A percentile compares a stretch with the other conserved stretches of the same genome.
phyloP scores from a whole-genome alignment of 2,113 vertebrate genomes.

The Tonatia bakeri region DNA sequence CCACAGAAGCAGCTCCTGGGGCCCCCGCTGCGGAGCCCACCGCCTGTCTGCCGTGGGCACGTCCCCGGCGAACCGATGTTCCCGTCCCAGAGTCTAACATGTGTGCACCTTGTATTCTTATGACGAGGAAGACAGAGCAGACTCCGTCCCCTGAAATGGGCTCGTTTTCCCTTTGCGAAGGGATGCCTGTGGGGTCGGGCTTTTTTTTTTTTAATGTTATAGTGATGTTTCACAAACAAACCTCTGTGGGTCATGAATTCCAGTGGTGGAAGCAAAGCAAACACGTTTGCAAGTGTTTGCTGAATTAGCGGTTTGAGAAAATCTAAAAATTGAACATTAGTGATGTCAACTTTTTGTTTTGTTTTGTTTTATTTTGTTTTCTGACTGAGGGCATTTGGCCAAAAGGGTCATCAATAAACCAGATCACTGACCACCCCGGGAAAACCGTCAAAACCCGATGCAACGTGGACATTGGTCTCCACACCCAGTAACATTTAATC shows the following conservation, averaged over 20 bases:
- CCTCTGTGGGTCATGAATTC: background rate
- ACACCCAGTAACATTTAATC: too few relatives aligned
- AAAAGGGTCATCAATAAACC: background rate
- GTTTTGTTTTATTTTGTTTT: background rate
- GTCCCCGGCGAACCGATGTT: background rate
- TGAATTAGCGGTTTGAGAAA: background rate
- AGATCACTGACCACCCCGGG: background rate
- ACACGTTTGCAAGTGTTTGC: background rate
- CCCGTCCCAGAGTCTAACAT: background rate
- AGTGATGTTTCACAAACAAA: too few relatives aligned
- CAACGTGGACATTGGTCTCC: too few relatives aligned
- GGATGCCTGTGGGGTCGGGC: background rate
- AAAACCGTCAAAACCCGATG: too few relatives aligned
- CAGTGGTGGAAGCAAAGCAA: background rate
- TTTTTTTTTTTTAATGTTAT: too few relatives aligned
- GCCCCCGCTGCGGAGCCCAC: too few relatives aligned
- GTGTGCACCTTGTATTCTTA: background rate
- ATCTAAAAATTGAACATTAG: background rate
- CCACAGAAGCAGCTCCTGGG: fast-evolving
- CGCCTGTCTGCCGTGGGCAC: too few relatives aligned
- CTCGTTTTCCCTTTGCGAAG: background rate
- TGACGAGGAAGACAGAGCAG: background rate
- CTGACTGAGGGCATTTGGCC: background rate
- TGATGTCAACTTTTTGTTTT: background rate
- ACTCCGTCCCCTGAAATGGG: background rate